Percentiles rank a stretch among this genome's conserved stretches.
These are phyloP conservation scores for Anoura caudifer DNA, from an alignment of 2,113 vertebrate species.

Conservation along the genomic window DNA sequence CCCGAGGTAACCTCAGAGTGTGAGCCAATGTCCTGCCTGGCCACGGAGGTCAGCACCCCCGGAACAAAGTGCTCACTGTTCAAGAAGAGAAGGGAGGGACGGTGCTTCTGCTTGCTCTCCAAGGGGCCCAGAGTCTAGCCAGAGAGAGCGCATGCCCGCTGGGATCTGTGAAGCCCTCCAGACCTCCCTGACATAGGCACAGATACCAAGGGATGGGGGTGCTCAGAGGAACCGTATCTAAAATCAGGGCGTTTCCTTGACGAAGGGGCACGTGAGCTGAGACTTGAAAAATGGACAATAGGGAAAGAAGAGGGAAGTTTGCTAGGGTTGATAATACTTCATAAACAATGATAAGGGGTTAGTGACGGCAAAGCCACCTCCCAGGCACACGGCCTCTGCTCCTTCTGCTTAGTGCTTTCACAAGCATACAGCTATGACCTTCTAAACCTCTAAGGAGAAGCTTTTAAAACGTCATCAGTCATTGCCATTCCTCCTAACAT, in stretches of 20 bases:
- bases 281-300: background rate
- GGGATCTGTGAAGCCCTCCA: background rate
- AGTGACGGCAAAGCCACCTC: background rate
- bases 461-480: background rate
- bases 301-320: background rate
- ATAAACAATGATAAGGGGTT: background rate
- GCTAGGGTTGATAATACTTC: background rate
- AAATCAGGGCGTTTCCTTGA: background rate
- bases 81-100: background rate
- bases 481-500: background rate
- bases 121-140: background rate
- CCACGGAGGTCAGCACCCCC: background rate
- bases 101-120: background rate
- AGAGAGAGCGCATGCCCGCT: background rate
- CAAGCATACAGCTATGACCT: background rate
- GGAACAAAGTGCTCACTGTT: background rate
- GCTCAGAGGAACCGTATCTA: background rate
- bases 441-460: background rate
- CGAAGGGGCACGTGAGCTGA: background rate
- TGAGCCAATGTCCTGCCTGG: background rate
- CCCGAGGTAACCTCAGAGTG: background rate
- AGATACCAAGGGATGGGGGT: background rate
- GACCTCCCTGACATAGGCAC: background rate
- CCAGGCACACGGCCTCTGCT: background rate
- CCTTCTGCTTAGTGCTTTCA: background rate